Percentiles rank a stretch among this genome's conserved stretches.
Evolutionary conservation across 1,140 invertebrate species (phyloP).

Genomic region (Camponotus floridanus): DNA sequence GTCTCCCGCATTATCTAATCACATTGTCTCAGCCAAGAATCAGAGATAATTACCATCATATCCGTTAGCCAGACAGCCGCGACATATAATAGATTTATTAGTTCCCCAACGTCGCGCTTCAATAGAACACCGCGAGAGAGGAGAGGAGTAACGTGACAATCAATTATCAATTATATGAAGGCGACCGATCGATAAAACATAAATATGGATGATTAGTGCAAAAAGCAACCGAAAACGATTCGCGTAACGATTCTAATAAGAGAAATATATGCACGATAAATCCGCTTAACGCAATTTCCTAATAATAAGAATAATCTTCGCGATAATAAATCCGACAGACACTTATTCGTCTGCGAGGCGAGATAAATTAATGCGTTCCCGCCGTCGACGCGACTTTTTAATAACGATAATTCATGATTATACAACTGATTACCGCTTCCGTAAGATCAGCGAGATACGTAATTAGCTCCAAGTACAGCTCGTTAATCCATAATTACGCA

Average conservation of each 20-base stretch:
- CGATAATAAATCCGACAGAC: slow-evolving; percentile 23
- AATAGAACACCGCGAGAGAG: slow-evolving; percentile 15
- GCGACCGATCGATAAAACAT: slow-evolving; percentile 1
- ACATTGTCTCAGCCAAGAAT: slow-evolving; percentile 47
- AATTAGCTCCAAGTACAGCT: slow-evolving; percentile 4
- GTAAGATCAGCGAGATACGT: background rate
- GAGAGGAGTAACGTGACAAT: slow-evolving; percentile 4
- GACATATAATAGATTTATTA: slow-evolving; percentile 52
- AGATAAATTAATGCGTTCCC: slow-evolving; percentile 32
- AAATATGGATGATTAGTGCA: background rate
- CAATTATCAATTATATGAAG: slow-evolving; percentile 42
- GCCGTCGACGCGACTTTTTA: slow-evolving; percentile 9
- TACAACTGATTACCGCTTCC: slow-evolving; percentile 3
- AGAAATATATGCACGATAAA: slow-evolving; percentile 6
- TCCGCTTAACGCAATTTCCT: slow-evolving; percentile 22
- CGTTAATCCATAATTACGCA: slow-evolving; percentile 1
- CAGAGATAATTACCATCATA: slow-evolving; percentile 43
- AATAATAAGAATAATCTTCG: background rate
- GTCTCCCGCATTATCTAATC: slow-evolving; percentile 29
- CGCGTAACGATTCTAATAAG: slow-evolving; percentile 9
- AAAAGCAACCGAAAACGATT: slow-evolving; percentile 35
- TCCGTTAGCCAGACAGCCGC: slow-evolving; percentile 29
- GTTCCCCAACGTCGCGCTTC: background rate
- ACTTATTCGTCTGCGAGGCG: background rate
- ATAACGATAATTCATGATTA: slow-evolving; percentile 23